Evolutionary conservation across 2,888 invertebrate species (phyloP), one percentile per base, ranked within the genome.

Genomic region (Adelphocoris suturalis): DNA sequence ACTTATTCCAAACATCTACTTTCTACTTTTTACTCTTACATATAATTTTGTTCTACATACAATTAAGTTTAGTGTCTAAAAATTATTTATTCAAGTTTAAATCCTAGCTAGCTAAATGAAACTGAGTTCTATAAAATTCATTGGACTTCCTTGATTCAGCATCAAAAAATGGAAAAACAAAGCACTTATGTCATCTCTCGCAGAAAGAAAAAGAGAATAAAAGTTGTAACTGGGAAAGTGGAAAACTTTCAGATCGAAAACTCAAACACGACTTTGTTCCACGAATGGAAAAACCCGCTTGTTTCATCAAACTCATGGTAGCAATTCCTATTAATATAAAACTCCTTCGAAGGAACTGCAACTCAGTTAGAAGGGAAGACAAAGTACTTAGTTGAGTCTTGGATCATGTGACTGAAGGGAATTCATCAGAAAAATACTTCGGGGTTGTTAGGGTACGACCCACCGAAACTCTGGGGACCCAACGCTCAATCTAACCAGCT

Each of bases 181-280:
- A 52, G 14, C 12, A 5, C 14, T 52, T 52, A 2, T 16, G 12
- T 11, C 3, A 7, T n/a, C 5, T n/a, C 57, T 5, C n/a, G 7
- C 0, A n/a, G 57, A 57, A 57, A 5, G n/a, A 57, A n/a, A n/a
- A n/a, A n/a, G 16, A 37, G 37, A n/a, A 57, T 57, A 57, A 57
- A 57, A 57, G 16, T 57, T 57, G 57, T 16, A 57, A n/a, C 57
- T 7, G 7, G 57, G n/a, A 57, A 57, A 57, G 57, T 7, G 57
- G 57, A 57, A 57, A 57, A 57, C n/a, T 57, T 57, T 57, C 57
- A 57, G 57, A 57, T 57, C 57, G 57, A 57, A 57, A 57, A 37
- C 37, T 37, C 37, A 37, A 37, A 57, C n/a, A 57, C 16, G 57
- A 14, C 57, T 57, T 57, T 7, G 19, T n/a, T n/a, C 57, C n/a